Conservation (phyloP, 2,113 vertebrate genomes). For the Equus przewalskii region DNA sequence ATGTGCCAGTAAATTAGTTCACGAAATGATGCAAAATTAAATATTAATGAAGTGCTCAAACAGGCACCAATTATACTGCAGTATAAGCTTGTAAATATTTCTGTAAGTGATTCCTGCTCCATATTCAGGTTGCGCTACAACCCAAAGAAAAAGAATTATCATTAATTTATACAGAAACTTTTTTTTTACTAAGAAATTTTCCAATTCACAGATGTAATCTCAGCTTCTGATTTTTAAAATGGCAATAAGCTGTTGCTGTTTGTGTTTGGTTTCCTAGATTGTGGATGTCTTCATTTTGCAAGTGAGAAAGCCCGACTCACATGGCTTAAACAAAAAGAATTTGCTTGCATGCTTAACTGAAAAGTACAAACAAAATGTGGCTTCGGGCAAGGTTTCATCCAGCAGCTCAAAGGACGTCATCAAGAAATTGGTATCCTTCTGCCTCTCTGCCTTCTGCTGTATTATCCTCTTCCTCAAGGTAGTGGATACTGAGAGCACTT, state of each 20-base stretch:
- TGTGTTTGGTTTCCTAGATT: neutral
- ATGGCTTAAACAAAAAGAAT: neutral
- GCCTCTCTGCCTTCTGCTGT: neutral
- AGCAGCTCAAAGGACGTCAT: neutral
- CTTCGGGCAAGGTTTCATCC: neutral
- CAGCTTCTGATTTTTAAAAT: slow-evolving; percentile 51
- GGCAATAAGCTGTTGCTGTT: neutral
- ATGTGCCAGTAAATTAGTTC: slow-evolving; percentile 78
- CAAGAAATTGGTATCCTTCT: neutral
- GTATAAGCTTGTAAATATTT: slow-evolving; percentile 74
- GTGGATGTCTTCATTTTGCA: too few relatives aligned
- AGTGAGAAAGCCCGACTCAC: neutral
- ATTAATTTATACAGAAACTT: neutral
- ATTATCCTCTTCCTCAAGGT: neutral
- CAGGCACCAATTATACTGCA: slow-evolving; percentile 55
- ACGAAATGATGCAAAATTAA: slow-evolving; percentile 78
- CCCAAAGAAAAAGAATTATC: neutral
- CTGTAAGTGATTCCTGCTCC: slow-evolving; percentile 38
- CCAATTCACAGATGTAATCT: slow-evolving; percentile 6
- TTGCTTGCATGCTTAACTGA: neutral
- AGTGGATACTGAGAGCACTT: neutral
- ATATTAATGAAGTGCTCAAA: slow-evolving; percentile 73
- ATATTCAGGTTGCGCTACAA: neutral
- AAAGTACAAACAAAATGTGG: neutral
- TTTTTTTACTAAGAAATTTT: slow-evolving; percentile 37